These are phyloP conservation scores for Bibio marci DNA, from an alignment of 2,888 invertebrate genomes.

Conservation along the genomic window DNA sequence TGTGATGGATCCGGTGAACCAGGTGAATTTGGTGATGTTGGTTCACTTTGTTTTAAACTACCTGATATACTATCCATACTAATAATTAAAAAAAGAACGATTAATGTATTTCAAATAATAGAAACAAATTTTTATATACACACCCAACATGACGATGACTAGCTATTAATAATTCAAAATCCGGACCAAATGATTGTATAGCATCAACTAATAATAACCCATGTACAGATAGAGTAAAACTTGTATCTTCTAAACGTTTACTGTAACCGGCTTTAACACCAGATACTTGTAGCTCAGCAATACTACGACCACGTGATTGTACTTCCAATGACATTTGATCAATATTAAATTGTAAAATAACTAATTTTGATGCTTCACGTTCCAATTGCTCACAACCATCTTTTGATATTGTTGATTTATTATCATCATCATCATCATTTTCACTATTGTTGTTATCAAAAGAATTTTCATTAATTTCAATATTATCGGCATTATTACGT, in stretches of 20 bases:
- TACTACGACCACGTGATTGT: conserved; percentile 71
- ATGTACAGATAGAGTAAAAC: conserved; percentile 74
- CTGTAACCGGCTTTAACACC: conserved; percentile 66
- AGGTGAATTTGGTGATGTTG: conserved; percentile 74
- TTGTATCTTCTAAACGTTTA: conserved; percentile 55
- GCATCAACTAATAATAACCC: conserved; percentile 87
- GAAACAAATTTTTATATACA: conserved; percentile 1
- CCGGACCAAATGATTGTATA: conserved; percentile 84
- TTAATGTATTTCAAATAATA: not conserved
- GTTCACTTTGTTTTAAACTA: conserved; percentile 80
- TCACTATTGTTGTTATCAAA: not conserved
- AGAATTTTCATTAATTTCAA: not conserved
- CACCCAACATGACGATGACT: conserved; percentile 88
- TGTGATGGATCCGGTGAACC: conserved; percentile 44
- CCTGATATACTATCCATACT: conserved; percentile 91
- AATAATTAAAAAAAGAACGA: conserved; percentile 11
- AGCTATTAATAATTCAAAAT: conserved; percentile 86
- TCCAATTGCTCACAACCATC: conserved; percentile 4
- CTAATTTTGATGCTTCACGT: conserved; percentile 33
- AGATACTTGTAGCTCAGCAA: conserved; percentile 84
- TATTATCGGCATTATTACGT: not conserved
- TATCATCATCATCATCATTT: conserved; percentile 7
- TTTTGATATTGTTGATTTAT: not conserved
- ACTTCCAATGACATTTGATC: conserved; percentile 77
- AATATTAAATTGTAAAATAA: conserved; percentile 73